A percentile compares a stretch with the other conserved stretches of the same genome.
These are phyloP conservation scores for Oreochromis aureus DNA, from an alignment of 2,113 vertebrate species.

Conservation along the genomic window DNA sequence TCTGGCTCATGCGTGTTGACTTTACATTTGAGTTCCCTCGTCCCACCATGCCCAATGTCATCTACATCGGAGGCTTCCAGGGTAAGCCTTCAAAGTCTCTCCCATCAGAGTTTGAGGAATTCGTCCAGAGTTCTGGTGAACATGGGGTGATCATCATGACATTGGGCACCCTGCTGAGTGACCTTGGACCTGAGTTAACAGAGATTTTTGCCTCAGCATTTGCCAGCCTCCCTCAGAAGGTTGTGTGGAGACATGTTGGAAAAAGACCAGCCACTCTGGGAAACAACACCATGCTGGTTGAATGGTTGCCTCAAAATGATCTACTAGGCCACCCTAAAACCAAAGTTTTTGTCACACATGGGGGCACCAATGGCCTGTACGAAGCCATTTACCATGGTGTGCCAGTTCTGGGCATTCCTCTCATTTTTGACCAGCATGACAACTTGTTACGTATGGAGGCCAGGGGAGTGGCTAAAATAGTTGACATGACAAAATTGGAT, in stretches of 20 bases:
- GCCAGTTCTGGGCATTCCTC: slow-evolving; percentile 57
- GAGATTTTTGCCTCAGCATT: slow-evolving; percentile 50
- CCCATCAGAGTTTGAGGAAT: slow-evolving; percentile 51
- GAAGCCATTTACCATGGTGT: slow-evolving; percentile 61
- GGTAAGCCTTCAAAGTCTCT: slow-evolving; percentile 46
- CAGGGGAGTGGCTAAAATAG: slow-evolving; percentile 28
- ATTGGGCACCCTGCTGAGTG: slow-evolving; percentile 52
- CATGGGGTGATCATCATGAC: slow-evolving; percentile 61
- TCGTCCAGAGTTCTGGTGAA: slow-evolving; percentile 58
- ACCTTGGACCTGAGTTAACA: slow-evolving; percentile 31
- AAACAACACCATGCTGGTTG: slow-evolving; percentile 58
- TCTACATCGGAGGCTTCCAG: slow-evolving; percentile 44
- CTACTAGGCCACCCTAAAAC: slow-evolving; percentile 63
- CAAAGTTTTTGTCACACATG: slow-evolving; percentile 53
- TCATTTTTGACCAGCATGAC: slow-evolving; percentile 63
- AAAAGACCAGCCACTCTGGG: slow-evolving; percentile 10
- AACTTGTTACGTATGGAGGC: slow-evolving; percentile 53
- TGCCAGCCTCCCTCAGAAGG: slow-evolving; percentile 58
- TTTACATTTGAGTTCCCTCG: too few relatives aligned
- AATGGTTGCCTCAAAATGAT: slow-evolving; percentile 68
- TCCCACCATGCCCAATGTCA: too few relatives aligned
- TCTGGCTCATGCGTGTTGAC: too few relatives aligned
- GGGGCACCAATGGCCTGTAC: slow-evolving; percentile 59
- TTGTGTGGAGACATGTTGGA: slow-evolving; percentile 64
- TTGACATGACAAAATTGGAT: slow-evolving; percentile 40